Evolutionary conservation across 2,888 invertebrate genomes (phyloP), one percentile per base, ranked within the genome.

Genomic region (Thymelicus sylvestris): DNA sequence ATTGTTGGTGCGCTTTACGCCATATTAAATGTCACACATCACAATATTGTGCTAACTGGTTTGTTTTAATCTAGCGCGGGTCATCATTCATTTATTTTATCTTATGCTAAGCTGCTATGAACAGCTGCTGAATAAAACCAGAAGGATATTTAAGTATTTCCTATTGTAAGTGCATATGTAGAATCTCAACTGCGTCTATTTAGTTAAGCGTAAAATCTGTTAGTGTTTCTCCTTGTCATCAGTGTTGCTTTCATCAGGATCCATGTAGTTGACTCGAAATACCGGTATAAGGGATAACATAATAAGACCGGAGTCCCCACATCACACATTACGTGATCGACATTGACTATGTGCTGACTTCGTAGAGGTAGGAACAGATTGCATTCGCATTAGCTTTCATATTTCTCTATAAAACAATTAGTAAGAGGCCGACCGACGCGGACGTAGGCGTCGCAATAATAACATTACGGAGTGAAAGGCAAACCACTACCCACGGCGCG

Each of bases 381-480:
- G 65, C 15, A 65, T 39, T 65, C 65, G 52, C 52, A 65, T 39
- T 39, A 65, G 41, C 52, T 55, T 55, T 65, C 39, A 41, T 65
- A 41, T 65, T 65, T 65, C 65, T 65, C 39, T 65, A 55, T 52
- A 38, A 65, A 65, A 65, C 65, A 65, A 65, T 65, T 65, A 65
- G 65, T 65, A 65, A 52, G 52, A 65, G 64, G 52, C 62, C 63
- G 55, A 59, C 63, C 19, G 38, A 47, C 52, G 64, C 63, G n/a
- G 38, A 47, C 52, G 64, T 60, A 64, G 72, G 75, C 73, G 73
- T 71, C 71, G 72, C 75, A 74, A 76, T 75, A 78, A 84, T 83
- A 86, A 81, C 81, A 82, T 81, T 80, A 81, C 78, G 74, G 79
- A 90, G 91, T 90, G 90, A 91, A 91, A 91, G 91, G 91, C 83